These are phyloP conservation scores for Dynastes hyllus DNA, from an alignment of 2,888 invertebrate genomes.

Conservation along the genomic window DNA sequence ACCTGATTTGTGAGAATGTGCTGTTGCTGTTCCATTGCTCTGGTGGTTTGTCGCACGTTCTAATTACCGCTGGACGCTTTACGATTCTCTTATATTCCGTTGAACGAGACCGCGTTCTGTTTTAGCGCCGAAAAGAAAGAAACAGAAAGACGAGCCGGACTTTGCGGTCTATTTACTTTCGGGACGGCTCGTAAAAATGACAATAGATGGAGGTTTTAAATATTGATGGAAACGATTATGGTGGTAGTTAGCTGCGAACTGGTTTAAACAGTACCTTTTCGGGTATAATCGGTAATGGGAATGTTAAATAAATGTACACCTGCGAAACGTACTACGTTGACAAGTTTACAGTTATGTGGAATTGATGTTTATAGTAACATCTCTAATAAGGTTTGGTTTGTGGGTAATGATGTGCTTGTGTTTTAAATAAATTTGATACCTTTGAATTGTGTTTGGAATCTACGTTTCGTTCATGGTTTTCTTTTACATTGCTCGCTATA, in stretches of 20 bases:
- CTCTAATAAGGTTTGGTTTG: too few species aligned
- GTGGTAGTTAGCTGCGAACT: constrained; percentile 19
- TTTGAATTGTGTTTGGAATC: too few species aligned
- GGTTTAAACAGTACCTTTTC: neutral
- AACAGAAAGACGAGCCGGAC: constrained; percentile 1
- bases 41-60: constrained; percentile 32
- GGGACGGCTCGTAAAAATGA: constrained; percentile 13
- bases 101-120: neutral
- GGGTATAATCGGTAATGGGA: constrained; percentile 7
- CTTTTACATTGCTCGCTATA: too few species aligned
- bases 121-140: constrained; percentile 9
- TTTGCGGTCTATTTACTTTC: constrained; percentile 28
- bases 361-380: too few species aligned
- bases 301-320: constrained; percentile 1
- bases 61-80: constrained; percentile 27
- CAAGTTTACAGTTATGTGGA: too few species aligned
- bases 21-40: constrained; percentile 9
- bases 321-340: neutral
- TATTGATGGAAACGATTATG: constrained; percentile 22
- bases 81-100: neutral
- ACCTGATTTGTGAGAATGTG: constrained; percentile 42
- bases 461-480: too few species aligned
- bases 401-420: too few species aligned
- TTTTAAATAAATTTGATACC: too few species aligned
- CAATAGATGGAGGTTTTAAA: constrained; percentile 17